Evolutionary conservation across 2,797 vertebrate genomes (phyloP).

Genomic region (Anguilla pacifica): DNA sequence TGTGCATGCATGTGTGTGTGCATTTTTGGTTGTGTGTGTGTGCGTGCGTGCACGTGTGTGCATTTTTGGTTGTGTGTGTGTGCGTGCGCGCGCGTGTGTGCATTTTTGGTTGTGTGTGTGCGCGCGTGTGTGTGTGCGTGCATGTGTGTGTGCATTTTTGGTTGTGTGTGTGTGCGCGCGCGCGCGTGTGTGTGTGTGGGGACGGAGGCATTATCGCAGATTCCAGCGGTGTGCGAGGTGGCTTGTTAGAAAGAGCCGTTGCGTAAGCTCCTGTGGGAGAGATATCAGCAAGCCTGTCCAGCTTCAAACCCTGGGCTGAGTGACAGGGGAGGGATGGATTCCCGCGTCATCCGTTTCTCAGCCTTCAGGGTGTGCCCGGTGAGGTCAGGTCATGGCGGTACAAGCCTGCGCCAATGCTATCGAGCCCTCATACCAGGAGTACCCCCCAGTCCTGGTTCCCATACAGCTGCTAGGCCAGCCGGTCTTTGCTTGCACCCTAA

Average conservation of each 20-base stretch:
- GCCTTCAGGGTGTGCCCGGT: conserved; percentile 65
- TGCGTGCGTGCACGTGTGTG: neutral
- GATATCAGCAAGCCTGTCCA: conserved; percentile 74
- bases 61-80: conserved; percentile 40
- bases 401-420: neutral
- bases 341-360: conserved; percentile 55
- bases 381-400: conserved; percentile 61
- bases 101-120: neutral
- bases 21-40: conserved; percentile 40
- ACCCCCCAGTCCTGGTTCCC: no score
- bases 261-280: conserved; percentile 51
- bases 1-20: neutral
- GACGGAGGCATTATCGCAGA: conserved; percentile 56
- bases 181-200: conserved; percentile 13
- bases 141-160: conserved; percentile 20
- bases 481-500: no score
- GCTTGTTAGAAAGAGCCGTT: conserved; percentile 54
- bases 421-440: neutral
- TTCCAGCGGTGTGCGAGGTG: conserved; percentile 59
- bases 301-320: conserved; percentile 70
- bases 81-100: conserved; percentile 21
- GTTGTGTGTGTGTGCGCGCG: conserved; percentile 39
- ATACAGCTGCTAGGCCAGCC: no score
- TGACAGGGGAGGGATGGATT: conserved; percentile 65
- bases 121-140: neutral